Conservation (phyloP, 2,113 vertebrate genomes). For the Prietella phreatophila region DNA sequence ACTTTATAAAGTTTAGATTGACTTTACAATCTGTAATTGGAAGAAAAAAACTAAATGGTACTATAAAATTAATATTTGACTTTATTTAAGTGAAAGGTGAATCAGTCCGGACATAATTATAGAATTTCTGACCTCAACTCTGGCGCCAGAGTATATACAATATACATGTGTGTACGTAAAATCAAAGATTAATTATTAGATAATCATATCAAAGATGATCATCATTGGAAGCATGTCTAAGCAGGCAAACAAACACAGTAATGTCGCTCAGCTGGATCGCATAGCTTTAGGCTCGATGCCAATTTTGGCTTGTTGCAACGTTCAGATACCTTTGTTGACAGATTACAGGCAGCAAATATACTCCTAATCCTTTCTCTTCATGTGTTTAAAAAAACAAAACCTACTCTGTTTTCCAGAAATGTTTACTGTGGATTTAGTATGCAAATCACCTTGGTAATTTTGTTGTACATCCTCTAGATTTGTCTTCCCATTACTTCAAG, state of each 20-base stretch:
- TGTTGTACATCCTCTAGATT: background rate
- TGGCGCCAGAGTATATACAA: background rate
- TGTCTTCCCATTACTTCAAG: background rate
- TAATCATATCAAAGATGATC: background rate
- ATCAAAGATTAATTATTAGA: background rate
- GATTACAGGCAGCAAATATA: background rate
- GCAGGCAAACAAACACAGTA: slow-evolving; percentile 7
- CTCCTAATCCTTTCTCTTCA: background rate
- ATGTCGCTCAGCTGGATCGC: slow-evolving; percentile 35
- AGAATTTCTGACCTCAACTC: background rate
- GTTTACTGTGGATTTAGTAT: too few relatives aligned
- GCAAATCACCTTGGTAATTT: too few relatives aligned
- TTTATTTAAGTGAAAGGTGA: background rate
- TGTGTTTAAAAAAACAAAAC: background rate
- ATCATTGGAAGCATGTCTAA: slow-evolving; percentile 11
- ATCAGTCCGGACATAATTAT: background rate
- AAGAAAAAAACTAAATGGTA: background rate
- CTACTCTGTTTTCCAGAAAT: background rate
- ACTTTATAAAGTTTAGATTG: background rate
- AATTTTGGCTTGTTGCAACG: background rate
- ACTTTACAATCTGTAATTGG: background rate
- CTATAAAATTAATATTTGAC: background rate
- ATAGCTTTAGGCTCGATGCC: background rate
- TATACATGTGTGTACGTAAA: background rate
- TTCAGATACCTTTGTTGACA: slow-evolving; percentile 5